Base-by-base conservation (phyloP, 2,888 invertebrate species). In the Synergus laeviventris region DNA sequence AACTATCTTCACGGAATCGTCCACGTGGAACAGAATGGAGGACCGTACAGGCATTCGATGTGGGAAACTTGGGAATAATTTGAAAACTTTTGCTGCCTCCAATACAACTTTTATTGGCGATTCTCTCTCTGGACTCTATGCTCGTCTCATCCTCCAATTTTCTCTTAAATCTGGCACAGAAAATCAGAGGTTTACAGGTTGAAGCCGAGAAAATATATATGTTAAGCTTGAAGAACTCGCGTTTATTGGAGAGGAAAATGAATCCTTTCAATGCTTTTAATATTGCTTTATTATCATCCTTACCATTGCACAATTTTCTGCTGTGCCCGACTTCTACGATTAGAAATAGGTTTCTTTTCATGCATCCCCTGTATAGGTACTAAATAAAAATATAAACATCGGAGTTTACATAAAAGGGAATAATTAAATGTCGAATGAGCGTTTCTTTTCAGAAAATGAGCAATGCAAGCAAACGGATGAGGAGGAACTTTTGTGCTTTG, bases 1-100 rank as follows among this genome's bases (percentile, higher is more conserved):
- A 85, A 84, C 82, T 78, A 74, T 64, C 77, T 77, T 78, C 79
- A 80, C 79, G 76, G 76, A 70, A 76, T 64, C 79, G 78, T 79
- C 85, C 81, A 78, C 78, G 78, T 73, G 76, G 78, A 84, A 82
- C 81, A 78, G 78, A 84, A 84, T 81, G 77, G 82, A 74, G 79
- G 79, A 77, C 77, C 66, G 70, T 77, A 38, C 74, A 60, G 56
- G 59, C 59, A 74, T 62, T 66, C 70, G 60, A 77, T 77, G 77
- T 74, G 74, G 74, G 74, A 70, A 77, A 77, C 74, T 74, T 64
- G 74, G 45, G 74, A 77, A 77, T 77, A 77, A 77, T 77, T 77
- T 77, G 74, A 77, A 77, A 77, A 77, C 70, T 77, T 77, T 64
- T 73, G 45, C 49, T 74, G 74, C 64, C 60, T 66, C 74, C 77